Conservation (phyloP, 2,113 vertebrate genomes). For the Plotosus lineatus region DNA sequence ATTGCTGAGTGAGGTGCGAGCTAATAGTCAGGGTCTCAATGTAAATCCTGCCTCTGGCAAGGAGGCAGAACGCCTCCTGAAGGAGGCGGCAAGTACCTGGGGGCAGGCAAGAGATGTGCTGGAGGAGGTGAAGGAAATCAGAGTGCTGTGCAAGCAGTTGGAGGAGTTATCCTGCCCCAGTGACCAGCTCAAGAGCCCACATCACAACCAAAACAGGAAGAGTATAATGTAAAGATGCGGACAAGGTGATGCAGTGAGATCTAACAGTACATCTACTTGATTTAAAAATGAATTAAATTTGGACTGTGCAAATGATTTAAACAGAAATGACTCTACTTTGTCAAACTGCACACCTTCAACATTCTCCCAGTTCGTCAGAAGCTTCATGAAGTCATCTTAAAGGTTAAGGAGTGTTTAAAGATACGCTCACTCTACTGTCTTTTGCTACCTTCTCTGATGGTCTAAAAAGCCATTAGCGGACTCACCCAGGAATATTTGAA, state of each 20-base stretch:
- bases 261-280: background rate
- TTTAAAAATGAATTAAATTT: background rate
- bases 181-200: constrained; percentile 65
- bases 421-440: background rate
- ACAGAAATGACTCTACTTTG: background rate
- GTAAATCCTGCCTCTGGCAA: constrained; percentile 65
- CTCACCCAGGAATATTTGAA: background rate
- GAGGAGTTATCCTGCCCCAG: constrained; percentile 67
- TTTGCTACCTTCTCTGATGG: background rate
- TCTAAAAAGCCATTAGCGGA: background rate
- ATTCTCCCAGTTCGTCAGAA: background rate
- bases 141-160: constrained; percentile 79
- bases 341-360: background rate
- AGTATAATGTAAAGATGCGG: constrained; percentile 78
- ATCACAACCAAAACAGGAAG: constrained; percentile 74
- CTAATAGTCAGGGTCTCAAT: constrained; percentile 55
- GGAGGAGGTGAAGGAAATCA: constrained; percentile 86
- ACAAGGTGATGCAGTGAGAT: background rate
- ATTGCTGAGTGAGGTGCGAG: constrained; percentile 79
- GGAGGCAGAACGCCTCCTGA: constrained; percentile 83
- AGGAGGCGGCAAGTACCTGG: constrained; percentile 82
- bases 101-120: constrained; percentile 84
- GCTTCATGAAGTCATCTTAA: background rate
- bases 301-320: background rate
- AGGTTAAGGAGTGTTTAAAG: background rate